phyloP scores from a whole-genome alignment of 1,140 invertebrate species.

The Ptiloglossa arizonensis region DNA sequence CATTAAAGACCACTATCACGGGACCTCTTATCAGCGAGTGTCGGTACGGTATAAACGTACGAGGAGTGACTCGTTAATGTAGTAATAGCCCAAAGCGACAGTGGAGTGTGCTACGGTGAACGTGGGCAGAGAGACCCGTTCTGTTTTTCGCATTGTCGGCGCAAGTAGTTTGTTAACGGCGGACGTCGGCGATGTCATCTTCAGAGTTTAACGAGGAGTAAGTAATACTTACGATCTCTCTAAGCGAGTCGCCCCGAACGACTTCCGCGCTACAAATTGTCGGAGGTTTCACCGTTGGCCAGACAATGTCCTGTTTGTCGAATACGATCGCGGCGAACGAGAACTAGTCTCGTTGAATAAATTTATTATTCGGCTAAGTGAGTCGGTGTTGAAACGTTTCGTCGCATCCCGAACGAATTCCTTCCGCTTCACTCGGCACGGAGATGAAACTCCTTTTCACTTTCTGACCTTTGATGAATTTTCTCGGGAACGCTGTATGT shows the following conservation, averaged over 20 bases:
- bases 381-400: background rate
- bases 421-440: too few species aligned
- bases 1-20: conserved; percentile 28
- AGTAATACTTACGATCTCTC: conserved; percentile 51
- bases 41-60: conserved; percentile 41
- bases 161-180: conserved; percentile 36
- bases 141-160: conserved; percentile 48
- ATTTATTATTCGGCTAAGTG: conserved; percentile 22
- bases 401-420: background rate
- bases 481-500: too few species aligned
- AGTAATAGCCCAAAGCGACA: conserved; percentile 47
- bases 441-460: background rate
- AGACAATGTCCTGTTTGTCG: background rate
- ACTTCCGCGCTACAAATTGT: conserved; percentile 34
- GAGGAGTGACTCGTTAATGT: conserved; percentile 37
- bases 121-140: conserved; percentile 43
- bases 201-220: conserved; percentile 51
- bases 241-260: background rate
- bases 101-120: background rate
- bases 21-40: conserved; percentile 48
- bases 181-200: conserved; percentile 46
- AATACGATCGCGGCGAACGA: background rate
- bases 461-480: background rate
- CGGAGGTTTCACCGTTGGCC: background rate
- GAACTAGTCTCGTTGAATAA: background rate